Evolutionary conservation across 2,888 invertebrate genomes (phyloP), one percentile per base, ranked within the genome.

Genomic region (Noctua comes): DNA sequence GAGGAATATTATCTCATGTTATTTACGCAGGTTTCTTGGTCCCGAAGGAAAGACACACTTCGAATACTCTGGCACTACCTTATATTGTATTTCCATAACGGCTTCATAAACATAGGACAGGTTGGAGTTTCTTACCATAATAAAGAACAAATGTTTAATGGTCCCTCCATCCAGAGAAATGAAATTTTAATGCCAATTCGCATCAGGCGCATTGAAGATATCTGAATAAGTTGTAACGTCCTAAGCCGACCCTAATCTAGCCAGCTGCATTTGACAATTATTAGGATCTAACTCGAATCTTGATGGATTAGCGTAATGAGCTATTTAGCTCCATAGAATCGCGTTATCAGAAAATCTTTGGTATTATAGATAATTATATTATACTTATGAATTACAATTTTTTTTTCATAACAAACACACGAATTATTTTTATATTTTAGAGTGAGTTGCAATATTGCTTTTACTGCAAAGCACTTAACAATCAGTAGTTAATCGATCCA

Each of bases 1-100:
- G 75, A 85, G 77, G 64, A 77, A 71, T 76, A 69, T 76, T 75
- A 66, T 62, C 43, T 73, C 8, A 40, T 68, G 57, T 68, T 77
- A 71, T 73, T 76, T 68, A 72, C 65, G 46, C 77, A 46, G 65
- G 48, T 64, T 75, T 69, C 68, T 54, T 59, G 11, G 2, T 66
- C 64, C n/a, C 43, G 24, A 68, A 40, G 57, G 48, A 68, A 77
- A 57, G 59, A 54, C 43, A 43, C 68, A 57, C 31, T 46, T 51
- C 24, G 24, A 68, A 54, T 73, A 13, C 46, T 36, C 16, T 31
- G n/a, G n/a, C 48, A 69, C 10, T 68, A 51, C 5, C 21, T 66
- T 65, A n/a, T 57, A 74, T 57, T 64, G 43, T 68, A 48, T 68
- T 75, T 64, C 24, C 31, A 85, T 81, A 46, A 85, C 8, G 43